Conservation (phyloP, 2,797 vertebrate genomes). For the Carcharodon carcharias region DNA sequence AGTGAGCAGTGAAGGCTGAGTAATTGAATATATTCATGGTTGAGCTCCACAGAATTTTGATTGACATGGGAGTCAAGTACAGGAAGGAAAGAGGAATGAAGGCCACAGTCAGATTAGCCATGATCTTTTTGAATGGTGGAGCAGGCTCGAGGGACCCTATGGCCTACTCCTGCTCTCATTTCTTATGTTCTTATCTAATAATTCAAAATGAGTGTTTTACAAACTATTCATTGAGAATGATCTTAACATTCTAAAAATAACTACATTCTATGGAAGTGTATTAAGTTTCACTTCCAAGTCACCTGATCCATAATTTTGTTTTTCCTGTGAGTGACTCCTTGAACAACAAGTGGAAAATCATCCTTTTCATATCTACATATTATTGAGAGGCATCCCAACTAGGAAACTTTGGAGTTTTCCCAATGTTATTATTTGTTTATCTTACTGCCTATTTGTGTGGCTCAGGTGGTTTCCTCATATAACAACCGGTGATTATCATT, state of each 20-base stretch:
- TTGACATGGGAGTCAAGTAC: no score
- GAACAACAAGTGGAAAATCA: not conserved
- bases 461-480: not conserved
- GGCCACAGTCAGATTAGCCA: no score
- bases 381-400: not conserved
- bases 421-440: not conserved
- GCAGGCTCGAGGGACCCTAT: no score
- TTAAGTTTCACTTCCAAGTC: not conserved
- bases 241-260: not conserved
- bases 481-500: not conserved
- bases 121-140: no score
- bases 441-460: not conserved
- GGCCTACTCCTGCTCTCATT: no score
- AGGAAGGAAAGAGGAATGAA: no score
- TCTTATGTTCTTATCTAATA: no score
- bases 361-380: not conserved
- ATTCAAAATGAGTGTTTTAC: not conserved
- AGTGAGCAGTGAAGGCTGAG: no score
- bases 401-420: not conserved
- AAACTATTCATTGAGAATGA: not conserved
- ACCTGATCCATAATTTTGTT: not conserved
- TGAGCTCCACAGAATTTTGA: no score
- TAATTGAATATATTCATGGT: no score
- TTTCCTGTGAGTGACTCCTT: not conserved
- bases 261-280: not conserved